Conservation (phyloP, 1,140 invertebrate genomes). For the Dendroctonus valens region DNA sequence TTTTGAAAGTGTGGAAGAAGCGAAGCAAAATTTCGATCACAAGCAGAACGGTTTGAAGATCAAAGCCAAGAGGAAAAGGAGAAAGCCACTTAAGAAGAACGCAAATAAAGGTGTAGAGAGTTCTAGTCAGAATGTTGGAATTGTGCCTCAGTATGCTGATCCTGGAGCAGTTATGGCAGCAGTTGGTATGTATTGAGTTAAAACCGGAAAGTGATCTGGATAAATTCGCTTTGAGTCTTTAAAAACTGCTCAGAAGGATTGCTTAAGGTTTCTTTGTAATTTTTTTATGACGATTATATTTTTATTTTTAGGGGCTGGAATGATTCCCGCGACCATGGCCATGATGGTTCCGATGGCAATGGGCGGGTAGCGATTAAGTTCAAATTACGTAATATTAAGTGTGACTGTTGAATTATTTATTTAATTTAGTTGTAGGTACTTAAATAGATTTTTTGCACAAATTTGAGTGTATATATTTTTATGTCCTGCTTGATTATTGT, state of each 20-base stretch:
- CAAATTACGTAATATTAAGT: constrained; percentile 54
- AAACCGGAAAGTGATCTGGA: not conserved
- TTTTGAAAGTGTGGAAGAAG: constrained; percentile 66
- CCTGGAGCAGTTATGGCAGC: constrained; percentile 66
- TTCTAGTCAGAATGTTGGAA: constrained; percentile 2
- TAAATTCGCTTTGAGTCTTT: too few relatives aligned
- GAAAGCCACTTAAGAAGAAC: constrained; percentile 20
- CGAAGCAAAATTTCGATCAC: constrained; percentile 40
- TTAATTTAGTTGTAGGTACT: too few relatives aligned
- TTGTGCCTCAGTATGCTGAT: constrained; percentile 45
- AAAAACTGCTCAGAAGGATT: too few relatives aligned
- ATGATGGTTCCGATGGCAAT: constrained; percentile 76
- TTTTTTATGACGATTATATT: not conserved
- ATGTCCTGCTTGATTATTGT: too few relatives aligned
- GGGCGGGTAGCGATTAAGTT: constrained; percentile 67
- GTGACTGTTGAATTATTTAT: too few relatives aligned
- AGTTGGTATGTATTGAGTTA: constrained; percentile 47
- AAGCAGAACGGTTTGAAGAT: constrained; percentile 34
- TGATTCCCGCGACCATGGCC: constrained; percentile 75
- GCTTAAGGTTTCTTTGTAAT: too few relatives aligned
- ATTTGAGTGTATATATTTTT: too few relatives aligned
- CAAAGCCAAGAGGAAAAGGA: constrained; percentile 23
- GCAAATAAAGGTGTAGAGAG: constrained; percentile 5
- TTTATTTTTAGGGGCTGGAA: constrained; percentile 59
- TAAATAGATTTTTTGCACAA: too few relatives aligned